These are phyloP conservation scores for Carabus problematicus DNA, from an alignment of 2,888 invertebrate genomes.

Conservation along the genomic window DNA sequence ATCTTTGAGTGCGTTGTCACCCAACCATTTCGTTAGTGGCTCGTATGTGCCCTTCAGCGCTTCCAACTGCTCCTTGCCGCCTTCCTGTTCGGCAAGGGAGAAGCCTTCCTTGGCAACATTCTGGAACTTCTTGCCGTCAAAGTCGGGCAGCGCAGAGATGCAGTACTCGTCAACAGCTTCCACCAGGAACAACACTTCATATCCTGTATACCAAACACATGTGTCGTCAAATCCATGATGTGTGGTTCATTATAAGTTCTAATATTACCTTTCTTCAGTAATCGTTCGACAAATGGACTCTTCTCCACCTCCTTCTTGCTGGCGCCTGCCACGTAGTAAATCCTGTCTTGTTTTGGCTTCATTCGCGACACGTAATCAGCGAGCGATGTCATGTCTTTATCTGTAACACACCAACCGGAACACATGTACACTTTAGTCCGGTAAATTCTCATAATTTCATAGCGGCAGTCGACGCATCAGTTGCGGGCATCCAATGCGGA, in stretches of 20 bases:
- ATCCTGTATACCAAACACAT: conserved; percentile 56
- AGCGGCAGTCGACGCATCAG: no score
- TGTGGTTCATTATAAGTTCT: no score
- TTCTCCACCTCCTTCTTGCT: conserved; percentile 83
- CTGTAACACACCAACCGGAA: background rate
- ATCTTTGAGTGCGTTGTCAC: conserved; percentile 59
- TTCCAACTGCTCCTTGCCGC: conserved; percentile 77
- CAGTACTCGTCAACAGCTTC: conserved; percentile 99
- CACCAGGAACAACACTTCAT: conserved; percentile 91
- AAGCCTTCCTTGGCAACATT: conserved; percentile 99
- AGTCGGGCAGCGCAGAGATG: conserved; percentile 95
- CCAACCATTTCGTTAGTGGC: conserved; percentile 90
- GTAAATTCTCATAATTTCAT: no score
- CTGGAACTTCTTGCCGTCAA: conserved; percentile 98
- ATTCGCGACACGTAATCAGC: conserved; percentile 92
- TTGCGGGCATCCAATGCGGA: no score
- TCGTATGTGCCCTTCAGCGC: conserved; percentile 80
- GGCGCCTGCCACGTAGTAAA: conserved; percentile 96
- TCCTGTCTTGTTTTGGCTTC: conserved; percentile 93
- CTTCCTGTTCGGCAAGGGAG: conserved; percentile 76
- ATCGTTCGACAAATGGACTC: conserved; percentile 95
- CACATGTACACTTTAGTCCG: no score
- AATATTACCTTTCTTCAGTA: conserved; percentile 80
- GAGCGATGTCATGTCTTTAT: conserved; percentile 73
- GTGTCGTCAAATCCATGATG: no score